Percentiles rank a stretch among this genome's conserved stretches.
phyloP scores from a whole-genome alignment of 2,113 vertebrate species.

The Pagrus major region DNA sequence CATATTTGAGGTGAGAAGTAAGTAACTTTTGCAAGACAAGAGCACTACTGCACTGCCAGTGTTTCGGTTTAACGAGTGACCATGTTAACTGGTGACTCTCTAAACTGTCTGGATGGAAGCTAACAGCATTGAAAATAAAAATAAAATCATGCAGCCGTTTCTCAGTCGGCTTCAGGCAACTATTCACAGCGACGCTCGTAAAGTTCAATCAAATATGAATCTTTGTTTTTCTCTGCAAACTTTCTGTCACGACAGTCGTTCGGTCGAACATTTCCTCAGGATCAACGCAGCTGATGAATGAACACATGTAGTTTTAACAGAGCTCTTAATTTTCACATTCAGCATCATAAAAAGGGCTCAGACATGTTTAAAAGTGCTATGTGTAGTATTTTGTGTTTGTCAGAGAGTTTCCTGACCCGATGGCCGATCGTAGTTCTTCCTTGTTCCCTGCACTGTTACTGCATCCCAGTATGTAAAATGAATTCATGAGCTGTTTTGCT shows the following conservation, averaged over 20 bases:
- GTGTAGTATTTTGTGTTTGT: constrained; percentile 36
- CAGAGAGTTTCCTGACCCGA: not conserved
- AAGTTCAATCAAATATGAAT: not conserved
- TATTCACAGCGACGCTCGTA: not conserved
- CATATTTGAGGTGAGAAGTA: no score
- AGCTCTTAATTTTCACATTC: constrained; percentile 42
- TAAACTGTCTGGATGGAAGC: no score
- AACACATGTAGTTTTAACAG: constrained; percentile 25
- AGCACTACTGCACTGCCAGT: no score
- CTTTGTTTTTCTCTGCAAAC: not conserved
- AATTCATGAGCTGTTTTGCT: no score
- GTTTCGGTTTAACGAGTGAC: no score
- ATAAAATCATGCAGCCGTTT: not conserved
- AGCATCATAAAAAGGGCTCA: constrained; percentile 12
- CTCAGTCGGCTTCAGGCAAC: not conserved
- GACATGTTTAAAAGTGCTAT: constrained; percentile 30
- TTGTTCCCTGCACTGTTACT: no score
- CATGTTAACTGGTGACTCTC: no score
- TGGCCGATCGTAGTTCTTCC: not conserved
- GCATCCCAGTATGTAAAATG: no score
- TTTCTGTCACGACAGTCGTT: no score
- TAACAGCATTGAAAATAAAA: not conserved
- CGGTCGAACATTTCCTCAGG: no score
- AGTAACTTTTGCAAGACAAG: no score
- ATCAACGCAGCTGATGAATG: not conserved